Evolutionary conservation across 2,113 vertebrate genomes (phyloP), one percentile per base, ranked within the genome.

Genomic region (Rhagologus leucostigma): DNA sequence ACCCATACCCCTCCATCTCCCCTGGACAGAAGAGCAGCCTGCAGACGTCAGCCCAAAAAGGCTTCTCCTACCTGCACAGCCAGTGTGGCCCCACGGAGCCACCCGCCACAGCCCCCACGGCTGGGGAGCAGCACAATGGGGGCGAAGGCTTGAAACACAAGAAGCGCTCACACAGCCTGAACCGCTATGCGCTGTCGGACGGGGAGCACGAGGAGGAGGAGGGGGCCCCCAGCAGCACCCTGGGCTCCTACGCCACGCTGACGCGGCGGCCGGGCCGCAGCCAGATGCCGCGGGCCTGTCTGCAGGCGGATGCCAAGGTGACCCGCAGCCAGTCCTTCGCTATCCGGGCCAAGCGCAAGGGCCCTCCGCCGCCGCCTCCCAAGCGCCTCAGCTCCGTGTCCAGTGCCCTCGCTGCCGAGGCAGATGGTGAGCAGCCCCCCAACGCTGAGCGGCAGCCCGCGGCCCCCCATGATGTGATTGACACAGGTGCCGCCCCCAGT

Each of bases 241-340:
- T 99, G 87, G 97, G 98, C 21, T 99, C 98, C 10, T 99, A 99
- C 0, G 99, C 99, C 86, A 99, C 99, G 2, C 93, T 99, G 30
- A 99, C 98, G 0, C 95, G 98, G 85, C 97, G 98, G n/a, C 98
- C 98, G 0, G 98, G 98, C 42, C 98, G 98, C 70, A 98, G 98
- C 75, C 90, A 98, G 59, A 97, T 97, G 29, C 92, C 97, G 0
- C 94, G 96, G 29, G 57, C 90, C 19, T 97, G 97, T 13, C 92
- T 91, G 7, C 95, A 97, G 64, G 33, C 88, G 0, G 94, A 97
- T 0, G 65, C 95, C 44, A 98, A 97, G 59, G 97, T 98, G 65
- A 97, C 94, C 35, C 98, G 98, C 35, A 98, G 98, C 93, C 98
- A 98, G 94, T 98, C 98, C 75, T 98, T 98, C 0, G 98, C 98